Conservation (phyloP, 2,888 invertebrate genomes). For the Mythimna loreyi region DNA sequence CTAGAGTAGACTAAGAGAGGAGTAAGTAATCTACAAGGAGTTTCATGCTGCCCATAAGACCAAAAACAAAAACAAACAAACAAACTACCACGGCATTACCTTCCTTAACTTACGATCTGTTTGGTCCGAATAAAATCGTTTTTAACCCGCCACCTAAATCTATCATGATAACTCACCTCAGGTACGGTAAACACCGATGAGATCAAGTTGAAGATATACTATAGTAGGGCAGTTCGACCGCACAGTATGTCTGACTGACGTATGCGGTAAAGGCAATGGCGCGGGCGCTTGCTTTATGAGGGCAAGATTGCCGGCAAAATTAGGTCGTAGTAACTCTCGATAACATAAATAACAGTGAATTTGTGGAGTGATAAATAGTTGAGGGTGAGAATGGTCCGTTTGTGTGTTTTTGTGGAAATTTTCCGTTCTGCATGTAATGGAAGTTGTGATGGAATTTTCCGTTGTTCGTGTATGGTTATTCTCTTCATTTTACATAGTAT, state of each 20-base stretch:
- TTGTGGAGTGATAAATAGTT: conserved; percentile 38
- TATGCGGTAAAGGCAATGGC: conserved; percentile 48
- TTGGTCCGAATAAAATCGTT: background rate
- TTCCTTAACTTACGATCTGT: background rate
- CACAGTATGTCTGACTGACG: conserved; percentile 54
- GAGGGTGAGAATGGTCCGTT: conserved; percentile 1
- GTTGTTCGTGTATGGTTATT: no score
- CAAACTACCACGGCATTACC: background rate
- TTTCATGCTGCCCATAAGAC: background rate
- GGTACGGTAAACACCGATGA: conserved; percentile 38
- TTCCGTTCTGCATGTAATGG: background rate
- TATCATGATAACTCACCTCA: background rate
- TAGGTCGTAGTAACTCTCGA: conserved; percentile 46
- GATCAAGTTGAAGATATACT: conserved; percentile 35
- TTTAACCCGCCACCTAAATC: background rate
- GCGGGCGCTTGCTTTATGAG: conserved; percentile 51
- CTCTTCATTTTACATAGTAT: no score
- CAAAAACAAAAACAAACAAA: background rate
- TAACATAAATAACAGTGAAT: conserved; percentile 46
- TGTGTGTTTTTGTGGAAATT: background rate
- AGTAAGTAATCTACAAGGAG: background rate
- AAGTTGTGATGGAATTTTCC: no score
- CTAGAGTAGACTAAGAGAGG: background rate
- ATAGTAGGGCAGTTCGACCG: conserved; percentile 40
- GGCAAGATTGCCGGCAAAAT: conserved; percentile 39